Evolutionary conservation across 2,113 vertebrate genomes (phyloP).

Genomic region (Rhineura floridana): DNA sequence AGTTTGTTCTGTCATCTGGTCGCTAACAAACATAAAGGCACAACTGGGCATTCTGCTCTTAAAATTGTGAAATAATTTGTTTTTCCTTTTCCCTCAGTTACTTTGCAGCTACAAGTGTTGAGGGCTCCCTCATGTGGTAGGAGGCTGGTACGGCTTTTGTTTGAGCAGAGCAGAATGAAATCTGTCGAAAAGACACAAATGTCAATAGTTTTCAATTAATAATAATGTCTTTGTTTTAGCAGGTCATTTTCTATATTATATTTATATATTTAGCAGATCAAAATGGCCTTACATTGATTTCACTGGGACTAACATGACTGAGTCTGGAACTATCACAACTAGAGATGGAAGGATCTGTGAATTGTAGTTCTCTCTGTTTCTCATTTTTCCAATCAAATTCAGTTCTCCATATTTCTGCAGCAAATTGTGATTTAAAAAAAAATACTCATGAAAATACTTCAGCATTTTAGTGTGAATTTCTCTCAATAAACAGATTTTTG

Average conservation of each 20-base stretch:
- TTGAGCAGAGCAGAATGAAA: not conserved
- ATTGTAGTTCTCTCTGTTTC: too few species aligned
- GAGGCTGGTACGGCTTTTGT: not conserved
- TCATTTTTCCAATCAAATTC: too few species aligned
- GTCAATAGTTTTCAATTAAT: not conserved
- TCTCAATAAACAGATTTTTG: not conserved
- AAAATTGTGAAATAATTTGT: not conserved
- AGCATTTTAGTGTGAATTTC: not conserved
- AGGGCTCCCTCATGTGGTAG: constrained; percentile 5
- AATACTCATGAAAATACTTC: too few species aligned
- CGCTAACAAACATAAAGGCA: not conserved
- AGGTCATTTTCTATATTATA: not conserved
- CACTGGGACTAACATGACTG: too few species aligned
- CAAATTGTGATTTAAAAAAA: too few species aligned
- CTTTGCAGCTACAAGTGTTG: not conserved
- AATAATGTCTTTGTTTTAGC: not conserved
- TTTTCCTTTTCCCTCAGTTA: not conserved
- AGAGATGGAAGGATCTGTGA: too few species aligned
- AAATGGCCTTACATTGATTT: too few species aligned
- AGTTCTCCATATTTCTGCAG: too few species aligned
- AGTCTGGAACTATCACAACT: too few species aligned
- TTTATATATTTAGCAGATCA: not conserved
- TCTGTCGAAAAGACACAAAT: not conserved
- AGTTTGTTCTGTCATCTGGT: not conserved
- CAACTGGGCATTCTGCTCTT: not conserved